Evolutionary conservation across 2,888 invertebrate genomes (phyloP).

Genomic region (Perizoma affinitatum): DNA sequence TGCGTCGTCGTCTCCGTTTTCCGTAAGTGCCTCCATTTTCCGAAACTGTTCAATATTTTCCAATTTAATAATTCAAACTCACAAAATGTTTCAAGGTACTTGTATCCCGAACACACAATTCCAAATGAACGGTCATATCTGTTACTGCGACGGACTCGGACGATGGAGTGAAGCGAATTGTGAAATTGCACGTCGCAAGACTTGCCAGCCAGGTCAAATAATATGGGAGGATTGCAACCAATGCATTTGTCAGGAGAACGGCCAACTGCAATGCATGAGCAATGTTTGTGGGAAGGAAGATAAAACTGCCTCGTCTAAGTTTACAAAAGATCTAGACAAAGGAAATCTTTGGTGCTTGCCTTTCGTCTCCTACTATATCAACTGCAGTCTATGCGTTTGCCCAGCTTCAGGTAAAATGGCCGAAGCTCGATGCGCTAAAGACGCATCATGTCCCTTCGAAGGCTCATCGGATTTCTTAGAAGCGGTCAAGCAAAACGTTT

Average conservation of each 20-base stretch:
- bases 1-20: constrained; percentile 42
- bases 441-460: constrained; percentile 58
- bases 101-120: constrained; percentile 70
- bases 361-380: constrained; percentile 64
- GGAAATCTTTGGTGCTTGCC: constrained; percentile 58
- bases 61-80: constrained; percentile 8
- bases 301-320: constrained; percentile 26
- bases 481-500: constrained; percentile 50
- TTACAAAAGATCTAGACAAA: constrained; percentile 21
- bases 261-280: constrained; percentile 59
- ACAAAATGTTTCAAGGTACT: constrained; percentile 48
- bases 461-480: constrained; percentile 37
- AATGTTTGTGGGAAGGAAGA: constrained; percentile 48
- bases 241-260: constrained; percentile 67
- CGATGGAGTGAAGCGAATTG: constrained; percentile 62
- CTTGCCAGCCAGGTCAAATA: constrained; percentile 63
- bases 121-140: constrained; percentile 59
- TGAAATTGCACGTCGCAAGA: constrained; percentile 49
- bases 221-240: constrained; percentile 67
- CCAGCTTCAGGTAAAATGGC: constrained; percentile 63
- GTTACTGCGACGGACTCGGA: constrained; percentile 63
- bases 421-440: constrained; percentile 67
- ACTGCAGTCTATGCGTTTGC: constrained; percentile 71
- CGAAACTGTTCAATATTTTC: background rate
- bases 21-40: constrained; percentile 54